Percentiles rank a stretch among this genome's conserved stretches.
phyloP scores from a whole-genome alignment of 2,797 vertebrate genomes.

The Enteromius mattozi region DNA sequence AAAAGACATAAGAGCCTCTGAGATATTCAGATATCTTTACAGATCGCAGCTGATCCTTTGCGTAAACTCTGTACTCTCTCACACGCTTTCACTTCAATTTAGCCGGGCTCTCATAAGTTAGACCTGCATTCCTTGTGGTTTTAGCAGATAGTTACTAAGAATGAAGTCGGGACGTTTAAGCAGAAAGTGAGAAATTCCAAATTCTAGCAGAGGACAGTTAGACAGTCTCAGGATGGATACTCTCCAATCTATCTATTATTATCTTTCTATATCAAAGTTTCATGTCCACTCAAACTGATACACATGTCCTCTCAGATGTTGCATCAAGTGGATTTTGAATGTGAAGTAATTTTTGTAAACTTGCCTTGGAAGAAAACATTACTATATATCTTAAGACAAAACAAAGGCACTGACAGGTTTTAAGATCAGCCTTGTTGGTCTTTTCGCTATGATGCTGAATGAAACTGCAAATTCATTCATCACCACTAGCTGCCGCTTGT shows the following conservation, averaged over 20 bases:
- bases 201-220: slow-evolving; percentile 65
- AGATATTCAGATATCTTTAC: slow-evolving; percentile 60
- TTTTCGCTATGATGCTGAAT: too few relatives aligned
- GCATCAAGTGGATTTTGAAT: background rate
- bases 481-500: too few relatives aligned
- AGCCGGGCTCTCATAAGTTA: slow-evolving; percentile 65
- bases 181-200: slow-evolving; percentile 80
- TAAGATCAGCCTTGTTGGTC: too few relatives aligned
- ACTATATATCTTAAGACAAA: too few relatives aligned
- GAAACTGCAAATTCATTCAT: too few relatives aligned
- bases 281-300: background rate
- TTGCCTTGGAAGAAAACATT: too few relatives aligned
- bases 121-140: slow-evolving; percentile 77
- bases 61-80: slow-evolving; percentile 67
- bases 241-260: background rate
- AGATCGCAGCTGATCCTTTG: slow-evolving; percentile 66
- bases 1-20: slow-evolving; percentile 19
- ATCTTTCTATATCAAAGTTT: background rate
- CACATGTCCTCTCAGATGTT: background rate
- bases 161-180: slow-evolving; percentile 69
- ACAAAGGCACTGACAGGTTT: too few relatives aligned
- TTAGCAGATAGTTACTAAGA: slow-evolving; percentile 84
- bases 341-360: too few relatives aligned
- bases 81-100: slow-evolving; percentile 56
- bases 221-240: background rate